phyloP scores from a whole-genome alignment of 2,888 invertebrate genomes.

The Liodrosophila aerea region DNA sequence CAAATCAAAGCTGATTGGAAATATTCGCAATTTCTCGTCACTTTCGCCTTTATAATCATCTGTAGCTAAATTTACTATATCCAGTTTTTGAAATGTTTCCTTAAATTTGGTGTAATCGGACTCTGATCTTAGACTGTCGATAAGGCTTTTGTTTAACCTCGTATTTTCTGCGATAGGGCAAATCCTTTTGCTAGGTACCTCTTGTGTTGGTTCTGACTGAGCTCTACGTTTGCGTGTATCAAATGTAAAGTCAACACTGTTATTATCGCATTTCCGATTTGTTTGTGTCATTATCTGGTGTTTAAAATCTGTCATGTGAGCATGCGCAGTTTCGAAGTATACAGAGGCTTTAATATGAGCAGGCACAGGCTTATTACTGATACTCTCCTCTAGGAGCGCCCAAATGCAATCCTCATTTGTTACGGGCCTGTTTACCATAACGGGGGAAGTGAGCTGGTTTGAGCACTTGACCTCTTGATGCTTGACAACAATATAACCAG shows the following conservation, averaged over 20 bases:
- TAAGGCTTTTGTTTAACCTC: constrained; percentile 52
- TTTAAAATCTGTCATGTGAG: constrained; percentile 54
- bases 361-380: constrained; percentile 61
- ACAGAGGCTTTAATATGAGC: constrained; percentile 54
- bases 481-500: constrained; percentile 78
- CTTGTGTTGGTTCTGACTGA: not conserved
- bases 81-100: constrained; percentile 71
- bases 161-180: not conserved
- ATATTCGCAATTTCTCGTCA: not conserved
- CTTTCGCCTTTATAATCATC: not conserved
- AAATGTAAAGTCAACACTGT: constrained; percentile 37
- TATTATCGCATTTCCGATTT: not conserved
- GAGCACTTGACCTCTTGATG: too few relatives aligned
- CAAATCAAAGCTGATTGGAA: constrained; percentile 77
- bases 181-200: constrained; percentile 25
- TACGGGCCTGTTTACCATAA: too few relatives aligned
- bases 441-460: too few relatives aligned
- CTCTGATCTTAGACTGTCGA: constrained; percentile 72
- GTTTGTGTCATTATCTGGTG: constrained; percentile 54
- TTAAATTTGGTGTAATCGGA: constrained; percentile 64
- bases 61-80: constrained; percentile 65
- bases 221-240: constrained; percentile 59
- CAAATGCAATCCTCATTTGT: constrained; percentile 76
- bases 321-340: constrained; percentile 47
- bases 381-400: constrained; percentile 66